A percentile compares a stretch with the other conserved stretches of the same genome.
These are phyloP conservation scores for Ornithorhynchus anatinus DNA, from an alignment of 2,113 vertebrate genomes.

Conservation along the genomic window DNA sequence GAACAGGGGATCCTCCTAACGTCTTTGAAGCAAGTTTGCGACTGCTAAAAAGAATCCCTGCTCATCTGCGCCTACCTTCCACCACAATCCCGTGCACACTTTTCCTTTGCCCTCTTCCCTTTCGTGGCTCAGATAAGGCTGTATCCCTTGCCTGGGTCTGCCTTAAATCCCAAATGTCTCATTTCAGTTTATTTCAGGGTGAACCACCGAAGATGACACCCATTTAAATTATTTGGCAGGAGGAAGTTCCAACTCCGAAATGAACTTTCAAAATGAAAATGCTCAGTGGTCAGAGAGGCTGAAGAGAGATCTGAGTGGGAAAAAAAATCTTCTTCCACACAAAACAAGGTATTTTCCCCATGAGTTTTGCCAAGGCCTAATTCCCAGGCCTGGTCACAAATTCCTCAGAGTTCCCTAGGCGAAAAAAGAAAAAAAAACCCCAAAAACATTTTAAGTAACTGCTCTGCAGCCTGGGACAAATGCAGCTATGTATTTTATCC, in stretches of 20 bases:
- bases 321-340: constrained; percentile 11
- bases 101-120: neutral
- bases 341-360: constrained; percentile 16
- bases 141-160: neutral
- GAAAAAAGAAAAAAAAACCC: neutral
- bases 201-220: neutral
- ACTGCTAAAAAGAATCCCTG: neutral
- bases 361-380: constrained; percentile 21
- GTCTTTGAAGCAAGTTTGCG: no score
- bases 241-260: neutral
- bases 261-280: neutral
- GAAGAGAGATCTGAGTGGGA: neutral
- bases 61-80: neutral
- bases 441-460: neutral
- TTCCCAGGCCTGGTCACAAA: constrained; percentile 21
- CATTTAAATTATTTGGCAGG: neutral
- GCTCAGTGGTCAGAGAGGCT: neutral
- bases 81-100: neutral
- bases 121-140: neutral
- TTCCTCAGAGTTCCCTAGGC: constrained; percentile 14
- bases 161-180: neutral
- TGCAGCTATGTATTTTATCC: no score
- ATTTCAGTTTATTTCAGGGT: neutral
- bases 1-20: no score
- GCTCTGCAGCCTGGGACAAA: constrained; percentile 7